phyloP scores from a whole-genome alignment of 2,113 vertebrate species.

The Aepyceros melampus region DNA sequence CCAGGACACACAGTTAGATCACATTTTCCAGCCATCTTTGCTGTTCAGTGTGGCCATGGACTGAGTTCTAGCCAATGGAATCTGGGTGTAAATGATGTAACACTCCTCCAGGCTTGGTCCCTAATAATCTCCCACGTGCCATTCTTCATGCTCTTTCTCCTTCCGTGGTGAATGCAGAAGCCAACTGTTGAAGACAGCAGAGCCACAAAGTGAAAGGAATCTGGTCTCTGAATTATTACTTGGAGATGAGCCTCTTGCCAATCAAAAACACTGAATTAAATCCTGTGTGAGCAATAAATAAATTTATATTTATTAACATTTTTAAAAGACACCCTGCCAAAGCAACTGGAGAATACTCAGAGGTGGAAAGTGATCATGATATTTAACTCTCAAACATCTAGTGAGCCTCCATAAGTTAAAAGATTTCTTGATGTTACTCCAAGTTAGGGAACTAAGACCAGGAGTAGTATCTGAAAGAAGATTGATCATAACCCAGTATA shows the following conservation, averaged over 20 bases:
- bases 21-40: background rate
- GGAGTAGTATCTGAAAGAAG: background rate
- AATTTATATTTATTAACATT: background rate
- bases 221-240: background rate
- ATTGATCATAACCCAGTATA: background rate
- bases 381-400: background rate
- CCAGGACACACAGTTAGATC: background rate
- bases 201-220: background rate
- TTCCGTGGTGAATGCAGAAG: fast-evolving
- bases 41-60: fast-evolving
- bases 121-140: background rate
- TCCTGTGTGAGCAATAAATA: background rate
- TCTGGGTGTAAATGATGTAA: background rate
- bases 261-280: background rate
- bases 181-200: background rate
- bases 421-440: background rate
- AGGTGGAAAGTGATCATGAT: background rate
- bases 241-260: background rate
- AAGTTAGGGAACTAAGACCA: background rate
- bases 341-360: background rate
- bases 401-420: background rate
- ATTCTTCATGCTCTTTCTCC: background rate
- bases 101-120: background rate
- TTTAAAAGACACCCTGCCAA: background rate
- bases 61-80: background rate